A percentile compares a stretch with the other conserved stretches of the same genome.
Evolutionary conservation across 2,797 vertebrate species (phyloP).

Genomic region (Ciconia nigra): DNA sequence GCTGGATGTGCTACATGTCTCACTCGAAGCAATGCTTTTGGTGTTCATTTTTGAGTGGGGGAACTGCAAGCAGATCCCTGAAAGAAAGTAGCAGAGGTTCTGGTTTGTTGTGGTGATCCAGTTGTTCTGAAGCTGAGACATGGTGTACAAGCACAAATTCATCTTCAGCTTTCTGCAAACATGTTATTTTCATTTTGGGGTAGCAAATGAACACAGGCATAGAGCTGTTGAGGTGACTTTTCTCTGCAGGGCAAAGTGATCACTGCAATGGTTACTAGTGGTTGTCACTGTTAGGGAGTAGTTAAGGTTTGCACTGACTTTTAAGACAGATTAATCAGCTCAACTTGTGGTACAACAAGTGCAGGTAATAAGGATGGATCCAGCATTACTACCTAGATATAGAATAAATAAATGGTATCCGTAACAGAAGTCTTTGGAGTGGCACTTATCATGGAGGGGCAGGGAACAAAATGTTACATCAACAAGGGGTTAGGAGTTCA

Average conservation of each 20-base stretch:
- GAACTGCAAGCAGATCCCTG: neutral
- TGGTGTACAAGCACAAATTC: neutral
- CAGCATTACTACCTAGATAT: neutral
- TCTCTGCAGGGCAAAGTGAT: neutral
- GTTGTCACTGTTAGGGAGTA: neutral
- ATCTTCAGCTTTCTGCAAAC: neutral
- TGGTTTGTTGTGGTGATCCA: neutral
- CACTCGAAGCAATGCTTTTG: neutral
- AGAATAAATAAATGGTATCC: neutral
- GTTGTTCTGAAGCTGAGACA: neutral
- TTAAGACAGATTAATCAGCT: neutral
- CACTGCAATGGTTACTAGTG: neutral
- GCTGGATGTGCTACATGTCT: neutral
- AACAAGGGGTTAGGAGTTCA: neutral
- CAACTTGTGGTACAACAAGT: neutral
- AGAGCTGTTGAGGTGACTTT: neutral
- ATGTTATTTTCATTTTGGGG: neutral
- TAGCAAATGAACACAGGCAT: neutral
- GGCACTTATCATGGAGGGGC: neutral
- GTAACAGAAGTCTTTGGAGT: neutral
- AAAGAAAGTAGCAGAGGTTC: neutral
- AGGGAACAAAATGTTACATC: neutral
- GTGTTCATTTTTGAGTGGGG: neutral
- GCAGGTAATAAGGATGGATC: neutral
- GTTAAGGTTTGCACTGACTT: neutral